Conservation (phyloP, 2,888 invertebrate species). For the Scaeva pyrastri region DNA sequence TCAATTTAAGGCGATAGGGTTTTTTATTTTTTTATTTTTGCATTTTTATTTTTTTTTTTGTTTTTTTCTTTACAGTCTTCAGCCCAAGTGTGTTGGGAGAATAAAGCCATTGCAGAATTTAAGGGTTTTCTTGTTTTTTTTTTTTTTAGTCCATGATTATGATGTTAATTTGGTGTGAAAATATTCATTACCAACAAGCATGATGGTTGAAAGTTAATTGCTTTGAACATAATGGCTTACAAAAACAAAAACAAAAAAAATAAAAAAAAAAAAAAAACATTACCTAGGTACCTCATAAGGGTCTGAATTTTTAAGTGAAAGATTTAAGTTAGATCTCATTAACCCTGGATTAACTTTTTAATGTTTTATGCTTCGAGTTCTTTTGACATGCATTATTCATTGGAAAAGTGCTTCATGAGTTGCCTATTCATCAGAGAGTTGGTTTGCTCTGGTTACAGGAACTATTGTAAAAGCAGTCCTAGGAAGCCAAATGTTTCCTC, state of each 20-base stretch:
- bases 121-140: constrained; percentile 4
- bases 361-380: too few species aligned
- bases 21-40: not conserved
- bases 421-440: too few species aligned
- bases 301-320: too few species aligned
- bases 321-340: too few species aligned
- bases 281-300: not conserved
- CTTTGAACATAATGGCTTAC: not conserved
- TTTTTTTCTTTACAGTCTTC: not conserved
- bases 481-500: too few species aligned
- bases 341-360: too few species aligned
- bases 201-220: not conserved
- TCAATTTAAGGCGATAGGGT: constrained; percentile 42
- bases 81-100: not conserved
- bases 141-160: constrained; percentile 17
- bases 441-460: too few species aligned
- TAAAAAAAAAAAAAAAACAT: not conserved
- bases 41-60: not conserved
- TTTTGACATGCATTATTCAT: too few species aligned
- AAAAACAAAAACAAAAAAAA: not conserved
- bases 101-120: constrained; percentile 8
- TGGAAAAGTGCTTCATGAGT: too few species aligned
- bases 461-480: too few species aligned
- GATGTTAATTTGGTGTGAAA: constrained; percentile 29
- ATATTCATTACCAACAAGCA: not conserved